Conservation (phyloP, 2,797 vertebrate genomes). For the Scomberomorus guttatus region DNA sequence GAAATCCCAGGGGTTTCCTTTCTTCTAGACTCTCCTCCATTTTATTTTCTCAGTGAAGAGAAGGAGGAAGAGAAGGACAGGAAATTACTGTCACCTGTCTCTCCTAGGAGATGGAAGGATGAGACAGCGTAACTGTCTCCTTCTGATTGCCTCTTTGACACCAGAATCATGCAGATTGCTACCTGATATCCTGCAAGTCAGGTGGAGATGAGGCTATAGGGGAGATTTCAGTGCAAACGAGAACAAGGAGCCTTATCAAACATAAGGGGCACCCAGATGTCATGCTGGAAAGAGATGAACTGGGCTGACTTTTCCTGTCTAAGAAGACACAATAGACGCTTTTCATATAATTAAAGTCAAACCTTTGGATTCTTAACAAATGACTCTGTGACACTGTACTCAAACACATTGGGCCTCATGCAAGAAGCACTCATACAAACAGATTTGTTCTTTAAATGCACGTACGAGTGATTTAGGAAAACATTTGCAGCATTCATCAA, state of each 20-base stretch:
- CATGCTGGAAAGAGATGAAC: slow-evolving; percentile 32
- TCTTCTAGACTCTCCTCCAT: slow-evolving; percentile 57
- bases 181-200: slow-evolving; percentile 44
- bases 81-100: slow-evolving; percentile 54
- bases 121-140: slow-evolving; percentile 29
- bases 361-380: slow-evolving; percentile 12
- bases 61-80: slow-evolving; percentile 41
- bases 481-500: too few relatives aligned
- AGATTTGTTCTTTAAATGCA: too few relatives aligned
- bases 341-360: slow-evolving; percentile 32
- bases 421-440: too few relatives aligned
- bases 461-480: too few relatives aligned
- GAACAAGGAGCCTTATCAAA: slow-evolving; percentile 40
- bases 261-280: slow-evolving; percentile 27
- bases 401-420: too few relatives aligned
- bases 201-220: slow-evolving; percentile 40
- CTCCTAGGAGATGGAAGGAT: slow-evolving; percentile 39
- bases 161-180: slow-evolving; percentile 49
- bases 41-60: slow-evolving; percentile 63
- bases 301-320: background rate
- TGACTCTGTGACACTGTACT: background rate
- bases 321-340: slow-evolving; percentile 9
- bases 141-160: slow-evolving; percentile 62
- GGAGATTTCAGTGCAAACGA: slow-evolving; percentile 11
- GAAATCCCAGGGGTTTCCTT: slow-evolving; percentile 65